These are phyloP conservation scores for Caenorhabditis angaria DNA, from an alignment of 2,888 invertebrate species.

Conservation along the genomic window DNA sequence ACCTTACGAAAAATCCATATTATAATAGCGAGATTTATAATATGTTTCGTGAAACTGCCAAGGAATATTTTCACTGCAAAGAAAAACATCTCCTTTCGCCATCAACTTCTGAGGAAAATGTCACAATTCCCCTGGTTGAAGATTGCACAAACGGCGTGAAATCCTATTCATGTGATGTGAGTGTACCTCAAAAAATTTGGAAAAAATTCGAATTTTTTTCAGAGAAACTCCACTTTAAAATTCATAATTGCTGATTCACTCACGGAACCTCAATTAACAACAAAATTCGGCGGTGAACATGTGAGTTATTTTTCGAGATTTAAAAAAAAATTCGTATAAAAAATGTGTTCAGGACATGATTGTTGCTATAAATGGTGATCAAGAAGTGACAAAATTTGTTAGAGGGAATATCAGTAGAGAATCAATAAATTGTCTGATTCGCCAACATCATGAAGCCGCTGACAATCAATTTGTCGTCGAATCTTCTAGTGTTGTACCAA, in stretches of 20 bases:
- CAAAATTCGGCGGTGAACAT: conserved; percentile 20
- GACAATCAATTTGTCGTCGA: conserved; percentile 32
- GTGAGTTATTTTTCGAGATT: conserved; percentile 6
- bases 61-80: conserved; percentile 19
- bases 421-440: conserved; percentile 29
- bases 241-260: conserved; percentile 27
- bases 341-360: conserved; percentile 25
- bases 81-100: conserved; percentile 10
- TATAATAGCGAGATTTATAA: background rate
- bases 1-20: background rate
- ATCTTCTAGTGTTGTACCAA: conserved; percentile 12
- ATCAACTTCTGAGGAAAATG: background rate
- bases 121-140: background rate
- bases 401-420: conserved; percentile 24
- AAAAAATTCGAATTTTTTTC: background rate
- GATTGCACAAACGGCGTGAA: conserved; percentile 18
- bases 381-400: conserved; percentile 27
- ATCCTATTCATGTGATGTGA: conserved; percentile 19
- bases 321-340: background rate
- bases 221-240: conserved; percentile 29
- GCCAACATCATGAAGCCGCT: conserved; percentile 36
- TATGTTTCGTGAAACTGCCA: background rate
- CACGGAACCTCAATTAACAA: conserved; percentile 15
- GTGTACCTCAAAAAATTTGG: background rate
- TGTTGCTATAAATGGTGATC: conserved; percentile 22